Base-by-base conservation (phyloP, 2,113 vertebrate species). In the Prochilodus magdalenae region DNA sequence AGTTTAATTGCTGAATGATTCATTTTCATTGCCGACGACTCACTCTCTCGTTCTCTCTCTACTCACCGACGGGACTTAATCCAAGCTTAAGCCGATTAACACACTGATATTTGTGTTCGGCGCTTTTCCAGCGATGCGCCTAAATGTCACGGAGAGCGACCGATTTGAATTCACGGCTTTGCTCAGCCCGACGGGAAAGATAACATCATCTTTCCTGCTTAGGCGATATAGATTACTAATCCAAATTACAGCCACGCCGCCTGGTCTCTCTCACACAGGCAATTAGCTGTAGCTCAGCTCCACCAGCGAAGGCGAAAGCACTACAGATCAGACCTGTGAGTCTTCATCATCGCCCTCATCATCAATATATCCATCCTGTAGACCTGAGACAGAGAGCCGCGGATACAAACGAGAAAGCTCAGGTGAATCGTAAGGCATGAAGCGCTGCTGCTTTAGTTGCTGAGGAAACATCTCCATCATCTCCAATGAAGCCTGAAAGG, bases 81-180 rank as follows among this genome's bases (percentile, higher is more conserved):
- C 87, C 75, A n/a, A 47, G 79, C 20, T 65, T 84, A 87, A 77
- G 76, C 78, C 62, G 78, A 87, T 90, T 86, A 87, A 80, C 84
- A 86, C 63, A 71, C 75, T 77, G 80, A 86, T 87, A 87, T 87
- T 86, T 88, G 81, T 86, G 86, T 87, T 86, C 86, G 55, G 30
- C 60, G 67, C 53, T 84, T 83, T 73, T 79, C 29, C 75, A 49
- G 62, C 81, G 57, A 14, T 83, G 79, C 67, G 59, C 69, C 44
- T 75, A 86, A 86, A 86, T 89, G 88, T 87, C 85, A 88, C 66
- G 57, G 55, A 85, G 49, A 71, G 53, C 70, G 26, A 40, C 60
- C 85, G 27, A 84, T 88, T 86, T 85, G 82, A 82, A 87, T 84
- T 51, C 81, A 83, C 77, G 57, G 72, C 66, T 75, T 24, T 82